A percentile compares a stretch with the other conserved stretches of the same genome.
Conservation (phyloP, 1,140 invertebrate genomes). For the Metopolophium dirhodum region DNA sequence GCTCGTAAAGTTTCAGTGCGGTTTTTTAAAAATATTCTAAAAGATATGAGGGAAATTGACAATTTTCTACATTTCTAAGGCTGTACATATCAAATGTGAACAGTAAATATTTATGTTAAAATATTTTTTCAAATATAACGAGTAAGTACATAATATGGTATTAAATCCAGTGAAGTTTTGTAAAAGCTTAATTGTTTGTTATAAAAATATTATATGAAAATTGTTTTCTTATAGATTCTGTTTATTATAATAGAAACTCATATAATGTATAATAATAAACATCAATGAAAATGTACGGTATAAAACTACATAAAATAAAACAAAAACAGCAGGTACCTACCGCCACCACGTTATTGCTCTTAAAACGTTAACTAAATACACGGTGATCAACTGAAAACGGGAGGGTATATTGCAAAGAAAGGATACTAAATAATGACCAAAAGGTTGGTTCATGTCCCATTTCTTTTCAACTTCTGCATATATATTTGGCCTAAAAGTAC, state of each 20-base stretch:
- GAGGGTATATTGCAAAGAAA: neutral
- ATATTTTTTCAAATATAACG: neutral
- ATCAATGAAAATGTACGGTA: neutral
- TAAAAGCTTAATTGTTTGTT: neutral
- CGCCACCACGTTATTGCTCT: neutral
- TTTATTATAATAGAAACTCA: neutral
- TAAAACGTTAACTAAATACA: neutral
- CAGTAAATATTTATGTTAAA: neutral
- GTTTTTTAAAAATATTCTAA: neutral
- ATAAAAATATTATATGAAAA: neutral
- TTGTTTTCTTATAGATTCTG: neutral
- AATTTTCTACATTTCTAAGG: neutral
- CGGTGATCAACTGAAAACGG: neutral
- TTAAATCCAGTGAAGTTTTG: neutral
- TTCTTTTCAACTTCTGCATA: neutral
- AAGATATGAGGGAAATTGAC: neutral
- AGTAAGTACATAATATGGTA: neutral
- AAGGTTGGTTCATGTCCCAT: neutral
- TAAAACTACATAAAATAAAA: neutral
- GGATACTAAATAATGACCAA: conserved; percentile 4
- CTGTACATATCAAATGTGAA: neutral
- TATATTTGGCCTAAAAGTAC: neutral
- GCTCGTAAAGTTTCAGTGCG: neutral
- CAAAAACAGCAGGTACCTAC: neutral
- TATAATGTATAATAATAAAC: neutral